Percentiles rank a stretch among this genome's conserved stretches.
Evolutionary conservation across 2,888 invertebrate genomes (phyloP).

Genomic region (Crematogaster levior): DNA sequence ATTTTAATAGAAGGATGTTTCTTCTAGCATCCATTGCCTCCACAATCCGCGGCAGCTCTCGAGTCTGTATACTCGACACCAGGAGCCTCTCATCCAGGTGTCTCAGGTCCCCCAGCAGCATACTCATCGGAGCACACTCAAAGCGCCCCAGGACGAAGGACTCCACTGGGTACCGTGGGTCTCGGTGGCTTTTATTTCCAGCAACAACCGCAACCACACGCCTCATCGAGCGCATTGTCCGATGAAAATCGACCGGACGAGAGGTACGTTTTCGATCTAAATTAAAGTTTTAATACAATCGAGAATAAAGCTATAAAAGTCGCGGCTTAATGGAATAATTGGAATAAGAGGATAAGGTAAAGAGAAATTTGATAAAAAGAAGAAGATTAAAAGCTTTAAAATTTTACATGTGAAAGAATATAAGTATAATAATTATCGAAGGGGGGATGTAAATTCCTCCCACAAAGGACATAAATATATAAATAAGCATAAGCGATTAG

Average conservation of each 20-base stretch:
- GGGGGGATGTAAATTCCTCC: background rate
- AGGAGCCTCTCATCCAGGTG: conserved; percentile 79
- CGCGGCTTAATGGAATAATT: background rate
- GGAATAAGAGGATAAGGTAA: background rate
- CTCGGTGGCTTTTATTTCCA: conserved; percentile 96
- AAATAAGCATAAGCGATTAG: background rate
- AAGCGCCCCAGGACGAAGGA: conserved; percentile 88
- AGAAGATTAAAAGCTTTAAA: background rate
- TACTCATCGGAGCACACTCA: conserved; percentile 86
- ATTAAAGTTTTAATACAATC: background rate
- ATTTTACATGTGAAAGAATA: background rate
- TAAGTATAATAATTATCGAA: too few relatives aligned
- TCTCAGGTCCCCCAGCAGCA: conserved; percentile 84
- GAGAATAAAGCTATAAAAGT: background rate
- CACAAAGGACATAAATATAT: background rate
- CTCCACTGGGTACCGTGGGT: conserved; percentile 94
- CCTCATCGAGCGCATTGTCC: conserved; percentile 86
- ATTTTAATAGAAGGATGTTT: background rate
- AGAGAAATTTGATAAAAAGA: background rate
- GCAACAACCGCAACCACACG: conserved; percentile 87
- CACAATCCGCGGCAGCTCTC: conserved; percentile 78
- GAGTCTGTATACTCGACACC: conserved; percentile 79
- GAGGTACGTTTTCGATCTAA: conserved; percentile 73
- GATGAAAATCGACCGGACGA: conserved; percentile 92
- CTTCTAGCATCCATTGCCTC: conserved; percentile 79